phyloP scores from a whole-genome alignment of 2,888 invertebrate species.

The Phortica okadai region DNA sequence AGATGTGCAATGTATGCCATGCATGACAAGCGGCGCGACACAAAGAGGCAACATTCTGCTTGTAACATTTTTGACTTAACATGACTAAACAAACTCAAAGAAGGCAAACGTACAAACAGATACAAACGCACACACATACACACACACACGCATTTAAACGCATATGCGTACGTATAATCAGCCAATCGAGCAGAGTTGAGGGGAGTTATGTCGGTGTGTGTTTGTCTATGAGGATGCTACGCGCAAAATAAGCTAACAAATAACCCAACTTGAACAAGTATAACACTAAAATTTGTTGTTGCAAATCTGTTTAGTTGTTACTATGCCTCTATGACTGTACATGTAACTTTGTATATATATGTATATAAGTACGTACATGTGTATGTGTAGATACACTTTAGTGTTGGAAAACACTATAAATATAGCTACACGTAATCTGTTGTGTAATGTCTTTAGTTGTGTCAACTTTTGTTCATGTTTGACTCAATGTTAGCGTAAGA shows the following conservation, averaged over 20 bases:
- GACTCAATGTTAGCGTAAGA: background rate
- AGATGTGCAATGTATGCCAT: too few relatives aligned
- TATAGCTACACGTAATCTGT: slow-evolving; percentile 66
- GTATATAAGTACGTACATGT: background rate
- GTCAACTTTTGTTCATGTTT: slow-evolving; percentile 62
- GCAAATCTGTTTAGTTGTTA: slow-evolving; percentile 62
- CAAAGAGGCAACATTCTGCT: background rate
- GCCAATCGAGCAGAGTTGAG: slow-evolving; percentile 2
- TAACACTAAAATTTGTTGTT: slow-evolving; percentile 69
- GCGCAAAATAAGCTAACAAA: slow-evolving; percentile 16
- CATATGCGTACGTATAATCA: background rate
- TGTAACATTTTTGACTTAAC: slow-evolving; percentile 25
- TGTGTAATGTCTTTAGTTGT: slow-evolving; percentile 74
- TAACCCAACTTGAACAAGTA: slow-evolving; percentile 39
- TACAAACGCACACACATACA: background rate
- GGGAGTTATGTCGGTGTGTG: background rate
- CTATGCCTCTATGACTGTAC: slow-evolving; percentile 35
- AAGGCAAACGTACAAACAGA: slow-evolving; percentile 12
- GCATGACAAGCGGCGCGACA: too few relatives aligned
- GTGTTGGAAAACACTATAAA: slow-evolving; percentile 39
- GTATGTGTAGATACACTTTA: background rate
- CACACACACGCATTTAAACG: background rate
- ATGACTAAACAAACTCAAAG: slow-evolving; percentile 32
- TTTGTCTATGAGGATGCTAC: background rate
- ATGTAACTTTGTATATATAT: slow-evolving; percentile 26